Conservation (phyloP, 2,888 invertebrate species). For the Leucophenga maculata region DNA sequence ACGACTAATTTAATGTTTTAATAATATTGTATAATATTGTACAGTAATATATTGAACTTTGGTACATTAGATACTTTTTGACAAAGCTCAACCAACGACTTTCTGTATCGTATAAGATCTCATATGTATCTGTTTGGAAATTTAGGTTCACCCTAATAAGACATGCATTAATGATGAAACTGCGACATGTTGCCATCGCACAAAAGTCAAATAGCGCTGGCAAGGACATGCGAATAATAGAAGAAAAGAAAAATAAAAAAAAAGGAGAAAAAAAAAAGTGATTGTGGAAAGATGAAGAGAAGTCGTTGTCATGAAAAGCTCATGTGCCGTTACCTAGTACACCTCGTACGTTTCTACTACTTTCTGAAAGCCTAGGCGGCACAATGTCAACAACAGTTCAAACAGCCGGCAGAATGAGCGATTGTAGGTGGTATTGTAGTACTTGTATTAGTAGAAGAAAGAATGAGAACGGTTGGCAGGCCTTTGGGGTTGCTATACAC, state of each 20-base stretch:
- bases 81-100: no score
- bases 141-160: background rate
- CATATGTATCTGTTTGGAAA: no score
- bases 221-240: slow-evolving; percentile 15
- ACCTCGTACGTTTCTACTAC: background rate
- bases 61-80: no score
- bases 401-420: background rate
- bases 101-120: no score
- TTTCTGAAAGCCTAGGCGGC: background rate
- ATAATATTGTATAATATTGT: no score
- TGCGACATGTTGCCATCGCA: background rate
- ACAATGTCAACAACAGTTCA: slow-evolving; percentile 17
- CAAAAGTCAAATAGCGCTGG: slow-evolving; percentile 15
- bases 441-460: no score
- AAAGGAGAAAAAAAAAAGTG: slow-evolving; percentile 28
- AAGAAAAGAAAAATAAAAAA: slow-evolving; percentile 30
- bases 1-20: no score
- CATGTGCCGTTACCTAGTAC: background rate
- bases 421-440: no score
- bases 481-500: slow-evolving; percentile 8
- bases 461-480: background rate
- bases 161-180: slow-evolving; percentile 21
- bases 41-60: no score
- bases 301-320: slow-evolving; percentile 28
- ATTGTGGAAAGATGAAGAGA: slow-evolving; percentile 20